A percentile compares a stretch with the other conserved stretches of the same genome.
Evolutionary conservation across 2,797 vertebrate species (phyloP).

Genomic region (Holocentrus rufus): DNA sequence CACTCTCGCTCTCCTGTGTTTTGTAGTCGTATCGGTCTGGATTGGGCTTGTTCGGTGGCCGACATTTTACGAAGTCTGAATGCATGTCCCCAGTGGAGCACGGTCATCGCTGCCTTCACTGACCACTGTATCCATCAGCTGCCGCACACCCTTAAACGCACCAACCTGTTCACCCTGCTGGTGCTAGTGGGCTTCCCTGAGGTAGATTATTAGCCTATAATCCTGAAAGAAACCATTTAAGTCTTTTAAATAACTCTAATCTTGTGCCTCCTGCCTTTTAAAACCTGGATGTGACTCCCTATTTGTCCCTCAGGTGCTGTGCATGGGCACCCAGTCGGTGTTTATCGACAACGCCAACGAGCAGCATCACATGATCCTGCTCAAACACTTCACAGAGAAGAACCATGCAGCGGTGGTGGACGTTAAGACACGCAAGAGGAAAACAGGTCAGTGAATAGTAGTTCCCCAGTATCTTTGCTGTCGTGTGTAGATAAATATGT

Average conservation of each 20-base stretch:
- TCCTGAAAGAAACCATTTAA: not conserved
- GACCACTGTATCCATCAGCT: slow-evolving; percentile 93
- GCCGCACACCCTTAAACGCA: slow-evolving; percentile 91
- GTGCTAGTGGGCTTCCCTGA: slow-evolving; percentile 97
- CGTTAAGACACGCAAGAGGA: slow-evolving; percentile 94
- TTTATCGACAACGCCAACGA: slow-evolving; percentile 97
- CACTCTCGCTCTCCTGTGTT: slow-evolving; percentile 1
- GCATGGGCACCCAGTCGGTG: slow-evolving; percentile 94
- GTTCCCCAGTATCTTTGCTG: not conserved
- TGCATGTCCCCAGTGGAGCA: slow-evolving; percentile 86
- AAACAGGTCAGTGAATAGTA: slow-evolving; percentile 85
- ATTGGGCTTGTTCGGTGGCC: slow-evolving; percentile 97
- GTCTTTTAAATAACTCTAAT: not conserved
- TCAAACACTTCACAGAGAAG: slow-evolving; percentile 98
- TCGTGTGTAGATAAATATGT: not conserved
- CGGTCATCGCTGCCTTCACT: slow-evolving; percentile 89
- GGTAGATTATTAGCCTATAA: slow-evolving; percentile 75
- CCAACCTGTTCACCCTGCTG: slow-evolving; percentile 95
- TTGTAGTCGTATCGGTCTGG: slow-evolving; percentile 91
- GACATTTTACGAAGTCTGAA: slow-evolving; percentile 93
- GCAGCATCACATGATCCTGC: slow-evolving; percentile 92
- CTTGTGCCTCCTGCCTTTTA: not conserved
- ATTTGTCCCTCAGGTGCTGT: slow-evolving; percentile 86
- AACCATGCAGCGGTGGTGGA: slow-evolving; percentile 96
- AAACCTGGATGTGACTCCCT: slow-evolving; percentile 5